phyloP scores from a whole-genome alignment of 2,888 invertebrate species.

The Blastobasis lacticolella region DNA sequence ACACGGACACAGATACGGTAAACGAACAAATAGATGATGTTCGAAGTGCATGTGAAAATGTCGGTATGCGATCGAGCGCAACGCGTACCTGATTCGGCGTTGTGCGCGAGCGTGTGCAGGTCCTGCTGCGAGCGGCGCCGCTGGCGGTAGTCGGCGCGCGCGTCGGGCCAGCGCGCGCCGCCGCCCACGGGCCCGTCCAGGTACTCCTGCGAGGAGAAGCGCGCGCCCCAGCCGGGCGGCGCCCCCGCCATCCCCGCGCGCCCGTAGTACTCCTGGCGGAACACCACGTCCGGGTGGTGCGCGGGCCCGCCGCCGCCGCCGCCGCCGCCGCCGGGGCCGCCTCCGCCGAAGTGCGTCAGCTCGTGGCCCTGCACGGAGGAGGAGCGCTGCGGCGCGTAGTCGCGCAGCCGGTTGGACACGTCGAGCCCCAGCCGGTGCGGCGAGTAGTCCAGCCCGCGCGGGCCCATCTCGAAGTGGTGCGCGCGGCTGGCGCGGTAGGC shows the following conservation, averaged over 20 bases:
- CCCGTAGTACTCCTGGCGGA: conserved; percentile 55
- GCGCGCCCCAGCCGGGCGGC: conserved; percentile 44
- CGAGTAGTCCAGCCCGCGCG: conserved; percentile 62
- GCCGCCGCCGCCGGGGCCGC: conserved; percentile 45
- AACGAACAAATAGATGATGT: no score
- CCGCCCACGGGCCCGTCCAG: conserved; percentile 56
- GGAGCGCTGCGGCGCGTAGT: conserved; percentile 61
- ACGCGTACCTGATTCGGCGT: conserved; percentile 57
- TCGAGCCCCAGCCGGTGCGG: conserved; percentile 62
- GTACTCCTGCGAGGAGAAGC: conserved; percentile 69
- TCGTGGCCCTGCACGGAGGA: conserved; percentile 68
- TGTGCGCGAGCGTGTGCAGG: conserved; percentile 58
- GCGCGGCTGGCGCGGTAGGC: conserved; percentile 48
- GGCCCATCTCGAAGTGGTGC: conserved; percentile 69
- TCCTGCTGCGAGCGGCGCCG: conserved; percentile 67
- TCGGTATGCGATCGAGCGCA: no score
- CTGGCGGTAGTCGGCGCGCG: conserved; percentile 59
- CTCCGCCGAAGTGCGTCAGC: conserved; percentile 54
- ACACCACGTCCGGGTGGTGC: conserved; percentile 63
- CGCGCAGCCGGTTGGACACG: conserved; percentile 52
- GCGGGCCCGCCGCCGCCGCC: conserved; percentile 40
- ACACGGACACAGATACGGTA: no score
- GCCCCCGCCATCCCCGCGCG: conserved; percentile 11
- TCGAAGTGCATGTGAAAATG: no score
- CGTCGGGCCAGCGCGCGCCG: conserved; percentile 62